Percentiles rank a stretch among this genome's conserved stretches.
Conservation (phyloP, 2,113 vertebrate genomes). For the Tamias sibiricus region DNA sequence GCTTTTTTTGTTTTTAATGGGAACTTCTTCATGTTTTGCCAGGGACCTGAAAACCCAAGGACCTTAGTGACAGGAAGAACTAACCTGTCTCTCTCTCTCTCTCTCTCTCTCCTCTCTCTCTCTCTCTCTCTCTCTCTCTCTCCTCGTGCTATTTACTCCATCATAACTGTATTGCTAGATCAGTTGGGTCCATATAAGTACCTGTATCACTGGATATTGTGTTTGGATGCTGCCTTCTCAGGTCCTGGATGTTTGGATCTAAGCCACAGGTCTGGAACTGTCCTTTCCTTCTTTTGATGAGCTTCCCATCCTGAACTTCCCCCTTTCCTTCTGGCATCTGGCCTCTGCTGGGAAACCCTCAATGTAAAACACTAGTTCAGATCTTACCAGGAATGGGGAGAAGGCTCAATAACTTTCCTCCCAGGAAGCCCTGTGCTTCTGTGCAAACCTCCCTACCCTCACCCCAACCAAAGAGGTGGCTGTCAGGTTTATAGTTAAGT, state of each 20-base stretch:
- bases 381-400: not conserved
- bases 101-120: not conserved
- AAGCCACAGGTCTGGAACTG: not conserved
- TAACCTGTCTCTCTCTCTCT: not conserved
- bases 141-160: not conserved
- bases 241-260: not conserved
- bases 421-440: not conserved
- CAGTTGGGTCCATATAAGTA: not conserved
- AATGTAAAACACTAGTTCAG: not conserved
- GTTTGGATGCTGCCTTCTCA: not conserved
- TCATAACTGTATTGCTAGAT: too few species aligned
- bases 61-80: not conserved
- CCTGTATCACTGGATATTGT: not conserved
- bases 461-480: not conserved
- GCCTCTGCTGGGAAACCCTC: not conserved
- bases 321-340: not conserved
- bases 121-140: rapidly evolving
- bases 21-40: not conserved
- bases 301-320: not conserved
- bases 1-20: not conserved
- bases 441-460: not conserved
- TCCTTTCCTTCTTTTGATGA: not conserved
- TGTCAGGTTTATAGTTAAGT: not conserved
- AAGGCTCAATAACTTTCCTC: not conserved
- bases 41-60: not conserved